Evolutionary conservation across 2,113 vertebrate genomes (phyloP), one percentile per base, ranked within the genome.

Genomic region (Grammatotria lemairii): DNA sequence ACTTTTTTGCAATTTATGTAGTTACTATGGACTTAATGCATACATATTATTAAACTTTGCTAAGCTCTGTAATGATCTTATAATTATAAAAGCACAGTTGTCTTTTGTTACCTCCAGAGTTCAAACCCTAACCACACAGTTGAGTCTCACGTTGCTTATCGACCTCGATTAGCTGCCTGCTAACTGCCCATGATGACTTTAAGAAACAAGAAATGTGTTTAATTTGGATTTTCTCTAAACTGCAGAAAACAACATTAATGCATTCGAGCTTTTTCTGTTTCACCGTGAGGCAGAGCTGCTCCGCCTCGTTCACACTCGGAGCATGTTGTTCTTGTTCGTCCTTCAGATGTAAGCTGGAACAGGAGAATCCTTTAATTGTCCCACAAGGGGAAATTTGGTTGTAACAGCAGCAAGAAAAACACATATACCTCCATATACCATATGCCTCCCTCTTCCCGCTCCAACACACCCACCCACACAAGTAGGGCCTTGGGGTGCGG

Each of bases 181-280:
- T 55, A 26, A 13, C 54, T 55, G 54, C 54, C 54, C 11, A 53
- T 0, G 49, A n/a, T 57, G 54, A 57, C 54, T 57, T 57, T 57
- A 26, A 28, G 54, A 57, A 26, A 57, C 23, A 26, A 1, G 7
- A 57, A 57, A 57, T 28, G 12, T 26, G 54, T 28, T 57, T 5
- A 13, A 23, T 55, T 55, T 8, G 54, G 23, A 26, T 57, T 57
- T 55, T 55, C 21, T 55, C 53, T 26, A 57, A 57, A 14, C 23
- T 26, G 2, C 54, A 55, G 54, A 4, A 55, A 26, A 13, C 4
- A 63, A 6, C 28, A 10, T 33, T 19, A 33, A 63, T 63, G 60
- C 31, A 5, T 11, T 21, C 0, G 6, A 10, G 2, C 16, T 0
- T 4, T 10, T 33, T 53, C 31, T 33, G 31, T 63, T 10, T 33